Evolutionary conservation across 2,113 vertebrate genomes (phyloP), one percentile per base, ranked within the genome.

Genomic region (Mesitornis unicolor): DNA sequence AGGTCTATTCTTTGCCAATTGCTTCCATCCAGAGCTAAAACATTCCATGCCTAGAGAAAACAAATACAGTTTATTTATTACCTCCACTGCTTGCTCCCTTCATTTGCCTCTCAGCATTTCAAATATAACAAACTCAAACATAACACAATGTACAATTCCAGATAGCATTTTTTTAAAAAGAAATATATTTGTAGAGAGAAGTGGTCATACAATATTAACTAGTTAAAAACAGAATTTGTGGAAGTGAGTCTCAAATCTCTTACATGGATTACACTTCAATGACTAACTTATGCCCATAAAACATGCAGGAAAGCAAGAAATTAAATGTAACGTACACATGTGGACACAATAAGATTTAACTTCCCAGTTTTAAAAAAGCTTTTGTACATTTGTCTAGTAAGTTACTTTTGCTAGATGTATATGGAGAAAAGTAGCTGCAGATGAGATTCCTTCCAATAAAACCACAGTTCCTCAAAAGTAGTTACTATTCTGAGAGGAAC

Each of bases 1-100:
- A 99, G 98, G 96, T 99, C 99, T 91, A 99, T 99, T 98, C 99
- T 99, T 97, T 99, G 99, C 99, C 99, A 99, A 96, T 99, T 99
- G 97, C 99, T 99, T 97, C 99, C 99, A 97, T 99, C 99, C 82
- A 99, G 97, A 71, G 99, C 99, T 96, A 99, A 98, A 97, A 99
- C 97, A 90, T 99, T 99, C 99, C 99, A 99, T 59, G 99, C 98
- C 99, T 99, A 94, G 20, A 67, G 50, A 95, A 94, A 86, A 96
- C 45, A 94, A 40, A 86, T 12, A 83, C 8, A 94, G 53, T 84
- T 82, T 60, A 7, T 92, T 74, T 64, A 65, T 42, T 53, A 63
- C 16, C 13, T 69, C 45, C n/a, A 42, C 12, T 40, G 47, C 56
- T 78, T 10, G 2, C 29, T 75, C 59, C 48, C 16, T 82, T 73